phyloP scores from a whole-genome alignment of 2,797 vertebrate genomes.

The Pseudomugil gertrudae region DNA sequence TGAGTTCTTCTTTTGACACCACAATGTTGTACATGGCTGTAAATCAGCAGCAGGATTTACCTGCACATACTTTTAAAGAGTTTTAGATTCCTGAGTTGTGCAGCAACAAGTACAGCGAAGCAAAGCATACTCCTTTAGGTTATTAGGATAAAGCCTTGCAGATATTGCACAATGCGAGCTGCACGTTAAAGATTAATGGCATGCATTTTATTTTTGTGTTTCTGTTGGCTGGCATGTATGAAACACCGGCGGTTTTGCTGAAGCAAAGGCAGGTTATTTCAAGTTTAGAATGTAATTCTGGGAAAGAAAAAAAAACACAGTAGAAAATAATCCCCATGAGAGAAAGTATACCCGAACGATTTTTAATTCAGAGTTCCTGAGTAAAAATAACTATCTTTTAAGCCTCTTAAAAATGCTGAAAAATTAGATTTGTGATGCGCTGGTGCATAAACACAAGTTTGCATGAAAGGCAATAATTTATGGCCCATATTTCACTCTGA shows the following conservation, averaged over 20 bases:
- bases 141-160: slow-evolving; percentile 55
- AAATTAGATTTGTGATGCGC: slow-evolving; percentile 82
- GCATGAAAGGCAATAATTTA: slow-evolving; percentile 86
- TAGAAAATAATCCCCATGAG: slow-evolving; percentile 78
- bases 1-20: slow-evolving; percentile 46
- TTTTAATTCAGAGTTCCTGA: slow-evolving; percentile 81
- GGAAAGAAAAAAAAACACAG: slow-evolving; percentile 63
- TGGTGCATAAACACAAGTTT: slow-evolving; percentile 82
- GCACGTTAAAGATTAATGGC: slow-evolving; percentile 50
- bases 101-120: slow-evolving; percentile 50
- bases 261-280: slow-evolving; percentile 63
- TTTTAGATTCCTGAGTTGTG: slow-evolving; percentile 58
- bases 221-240: slow-evolving; percentile 38
- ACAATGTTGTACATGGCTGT: slow-evolving; percentile 11
- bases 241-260: slow-evolving; percentile 42
- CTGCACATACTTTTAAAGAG: slow-evolving; percentile 41
- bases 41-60: slow-evolving; percentile 63
- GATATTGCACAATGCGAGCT: slow-evolving; percentile 60
- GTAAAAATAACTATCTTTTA: slow-evolving; percentile 84
- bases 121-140: slow-evolving; percentile 49
- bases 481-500: slow-evolving; percentile 84
- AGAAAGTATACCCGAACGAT: slow-evolving; percentile 76
- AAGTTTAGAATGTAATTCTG: slow-evolving; percentile 71
- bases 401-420: slow-evolving; percentile 85
- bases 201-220: slow-evolving; percentile 48